A percentile compares a stretch with the other conserved stretches of the same genome.
Evolutionary conservation across 2,888 invertebrate genomes (phyloP).

Genomic region (Spodoptera exigua): DNA sequence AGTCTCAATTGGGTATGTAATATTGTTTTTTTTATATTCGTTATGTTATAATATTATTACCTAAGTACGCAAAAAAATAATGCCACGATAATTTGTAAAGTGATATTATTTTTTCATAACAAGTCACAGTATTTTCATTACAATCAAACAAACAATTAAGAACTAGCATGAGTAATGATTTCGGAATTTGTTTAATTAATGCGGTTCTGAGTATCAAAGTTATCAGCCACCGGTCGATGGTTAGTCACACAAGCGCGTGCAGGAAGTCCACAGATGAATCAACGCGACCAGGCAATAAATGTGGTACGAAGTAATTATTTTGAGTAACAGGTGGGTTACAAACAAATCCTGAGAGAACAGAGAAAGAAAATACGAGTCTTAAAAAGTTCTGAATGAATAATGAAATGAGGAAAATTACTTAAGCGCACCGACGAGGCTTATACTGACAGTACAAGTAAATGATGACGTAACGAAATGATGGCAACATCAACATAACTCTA

Average conservation of each 20-base stretch:
- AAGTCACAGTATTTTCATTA: slow-evolving; percentile 28
- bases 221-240: slow-evolving; percentile 60
- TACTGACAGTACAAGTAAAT: too few species aligned
- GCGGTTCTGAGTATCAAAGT: slow-evolving; percentile 55
- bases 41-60: too few species aligned
- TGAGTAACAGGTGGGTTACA: neutral
- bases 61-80: too few species aligned
- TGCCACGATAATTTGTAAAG: slow-evolving; percentile 1
- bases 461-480: neutral
- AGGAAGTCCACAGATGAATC: slow-evolving; percentile 66
- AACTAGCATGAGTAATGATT: slow-evolving; percentile 56
- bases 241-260: slow-evolving; percentile 69
- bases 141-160: slow-evolving; percentile 28
- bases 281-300: slow-evolving; percentile 51
- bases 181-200: slow-evolving; percentile 61
- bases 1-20: too few species aligned
- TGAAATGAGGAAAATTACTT: too few species aligned
- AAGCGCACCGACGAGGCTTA: too few species aligned
- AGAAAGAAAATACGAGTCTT: neutral
- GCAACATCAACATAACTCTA: slow-evolving; percentile 5
- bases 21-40: too few species aligned
- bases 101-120: slow-evolving; percentile 6
- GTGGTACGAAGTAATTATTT: slow-evolving; percentile 17
- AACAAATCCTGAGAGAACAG: too few species aligned
- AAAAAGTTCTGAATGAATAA: neutral